Base-by-base conservation (phyloP, 2,888 invertebrate species). In the Lypha dubia region DNA sequence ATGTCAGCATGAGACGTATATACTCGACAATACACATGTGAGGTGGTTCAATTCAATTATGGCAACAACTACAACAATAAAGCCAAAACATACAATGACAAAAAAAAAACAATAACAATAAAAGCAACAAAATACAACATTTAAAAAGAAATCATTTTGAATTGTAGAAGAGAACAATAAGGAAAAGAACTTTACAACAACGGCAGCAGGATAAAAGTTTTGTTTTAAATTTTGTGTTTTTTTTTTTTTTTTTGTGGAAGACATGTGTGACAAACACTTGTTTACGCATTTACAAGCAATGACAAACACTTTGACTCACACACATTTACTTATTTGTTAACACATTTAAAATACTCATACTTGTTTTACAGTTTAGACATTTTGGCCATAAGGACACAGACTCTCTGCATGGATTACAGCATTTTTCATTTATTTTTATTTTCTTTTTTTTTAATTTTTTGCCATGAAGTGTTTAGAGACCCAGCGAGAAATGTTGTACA, bases 251-350 rank as follows among this genome's bases (percentile, higher is more conserved):
- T 22, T 68, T 46, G 58, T 24, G 20, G 20, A 74, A 80, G 76
- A 80, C 80, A 80, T 84, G 76, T 84, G 84, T 77, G 80, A 62
- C 84, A 84, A 84, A 84, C 84, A 84, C 80, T 84, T 84, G 84
- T 84, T 84, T 84, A 84, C 84, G 84, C 84, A 84, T 84, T 84
- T 76, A 46, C 76, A 60, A 80, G 62, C 74, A 80, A 74, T 74
- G 67, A 32, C 51, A 79, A 35, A 58, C 49, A 51, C 35, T 17
- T 49, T n/a, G 13, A 28, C 35, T 73, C 28, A 44, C 38, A 38
- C 41, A 60, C 9, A 32, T 41, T 15, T 17, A 67, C 24, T 20
- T 41, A 28, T 41, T 20, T 44, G 38, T 63, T 24, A 38, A 32
- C 28, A 41, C 51, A 58, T 77, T 70, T 49, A 38, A 67, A 67